Base-by-base conservation (phyloP, 2,113 vertebrate species). In the Quiscalus mexicanus region DNA sequence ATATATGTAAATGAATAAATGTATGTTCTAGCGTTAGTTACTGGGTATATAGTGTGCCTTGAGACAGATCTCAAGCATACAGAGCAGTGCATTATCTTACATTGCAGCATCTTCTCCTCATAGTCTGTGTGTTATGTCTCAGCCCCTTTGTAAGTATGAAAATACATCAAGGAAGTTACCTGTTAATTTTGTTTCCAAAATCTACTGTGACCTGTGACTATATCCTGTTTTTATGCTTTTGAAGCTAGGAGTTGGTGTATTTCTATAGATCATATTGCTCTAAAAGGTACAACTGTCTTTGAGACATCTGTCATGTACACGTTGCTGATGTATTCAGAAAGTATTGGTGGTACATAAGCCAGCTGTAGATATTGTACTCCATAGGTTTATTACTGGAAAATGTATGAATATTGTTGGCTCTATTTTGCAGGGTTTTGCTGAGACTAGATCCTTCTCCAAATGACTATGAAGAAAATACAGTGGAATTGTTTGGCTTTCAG, bases 401-500 rank as follows among this genome's bases (percentile, higher is more conserved):
- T 15, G 1, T 35, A 6, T 90, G 16, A 94, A 75, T 91, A 27
- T 89, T 82, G 15, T 49, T 91, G 18, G 5, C 33, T 97, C 73
- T 97, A 10, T 92, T 96, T 98, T 98, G 93, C 96, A 99, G 99
- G 89, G 93, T 99, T 96, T 96, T 99, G 89, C 89, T 99, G 95
- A 98, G 93, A 90, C 97, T 99, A 49, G 99, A 99, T 95, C 99
- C 99, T 77, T 98, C 98, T 94, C 99, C 99, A 86, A 97, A 97
- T 59, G 99, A 98, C 80, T 99, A 98, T 92, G 99, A 99, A 95
- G 97, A 98, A 0, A 98, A 99, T 95, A 98, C 98, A 11, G 97
- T 99, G 73, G 99, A 99, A 93, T 94, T 99, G 60, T 99, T 99
- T 98, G 99, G 98, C 89, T 99, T 99, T 95, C 96, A 98, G 24